phyloP scores from a whole-genome alignment of 2,113 vertebrate genomes.

The Passer montanus region DNA sequence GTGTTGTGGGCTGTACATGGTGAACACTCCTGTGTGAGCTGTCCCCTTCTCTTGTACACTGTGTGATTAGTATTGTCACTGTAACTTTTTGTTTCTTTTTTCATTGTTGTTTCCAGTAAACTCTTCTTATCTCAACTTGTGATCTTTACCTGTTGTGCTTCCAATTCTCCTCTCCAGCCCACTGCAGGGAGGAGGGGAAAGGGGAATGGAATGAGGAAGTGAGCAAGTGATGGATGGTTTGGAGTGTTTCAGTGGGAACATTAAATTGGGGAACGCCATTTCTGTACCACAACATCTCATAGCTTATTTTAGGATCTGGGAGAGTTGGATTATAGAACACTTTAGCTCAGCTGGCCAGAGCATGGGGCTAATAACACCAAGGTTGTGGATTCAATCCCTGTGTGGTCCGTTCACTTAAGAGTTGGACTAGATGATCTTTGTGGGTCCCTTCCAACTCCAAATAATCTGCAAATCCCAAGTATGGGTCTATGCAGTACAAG shows the following conservation, averaged over 20 bases:
- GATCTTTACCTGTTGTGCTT: neutral
- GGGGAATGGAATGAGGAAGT: neutral
- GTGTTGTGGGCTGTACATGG: neutral
- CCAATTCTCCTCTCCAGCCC: neutral
- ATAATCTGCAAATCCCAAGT: neutral
- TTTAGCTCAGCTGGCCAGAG: neutral
- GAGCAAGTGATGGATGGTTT: rapidly evolving
- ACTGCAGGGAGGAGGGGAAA: neutral
- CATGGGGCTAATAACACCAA: too few relatives aligned
- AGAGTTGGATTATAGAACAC: neutral
- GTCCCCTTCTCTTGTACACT: rapidly evolving
- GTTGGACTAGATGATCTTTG: neutral
- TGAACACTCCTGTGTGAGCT: neutral
- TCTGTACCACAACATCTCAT: neutral
- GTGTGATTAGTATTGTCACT: too few relatives aligned
- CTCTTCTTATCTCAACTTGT: neutral
- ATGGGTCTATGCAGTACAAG: neutral
- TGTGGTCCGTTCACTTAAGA: neutral
- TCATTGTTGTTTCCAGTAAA: neutral
- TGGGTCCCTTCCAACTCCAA: neutral
- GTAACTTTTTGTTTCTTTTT: neutral
- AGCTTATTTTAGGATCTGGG: neutral
- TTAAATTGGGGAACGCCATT: neutral
- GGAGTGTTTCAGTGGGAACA: neutral
- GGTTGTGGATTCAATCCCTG: neutral